Percentiles rank a stretch among this genome's conserved stretches.
Conservation (phyloP, 2,888 invertebrate genomes). For the Gisinianus flammeolus region DNA sequence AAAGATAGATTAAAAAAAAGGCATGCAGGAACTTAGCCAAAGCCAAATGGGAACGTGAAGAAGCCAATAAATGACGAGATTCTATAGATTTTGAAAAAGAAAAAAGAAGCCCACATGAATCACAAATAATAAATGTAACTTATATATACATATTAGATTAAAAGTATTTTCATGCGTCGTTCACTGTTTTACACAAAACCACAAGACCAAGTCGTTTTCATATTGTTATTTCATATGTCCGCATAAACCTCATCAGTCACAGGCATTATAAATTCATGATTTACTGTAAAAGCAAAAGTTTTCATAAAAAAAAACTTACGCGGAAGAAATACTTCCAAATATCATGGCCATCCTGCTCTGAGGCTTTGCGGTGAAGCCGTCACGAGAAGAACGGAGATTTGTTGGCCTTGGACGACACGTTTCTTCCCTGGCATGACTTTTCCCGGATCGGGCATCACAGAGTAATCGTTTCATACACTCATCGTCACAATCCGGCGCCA, state of each 20-base stretch:
- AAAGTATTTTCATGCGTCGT: too few species aligned
- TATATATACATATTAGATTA: too few species aligned
- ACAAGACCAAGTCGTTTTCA: too few species aligned
- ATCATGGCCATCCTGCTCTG: constrained; percentile 54
- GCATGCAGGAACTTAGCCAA: constrained; percentile 48
- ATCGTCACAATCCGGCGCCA: constrained; percentile 78
- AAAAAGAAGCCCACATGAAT: background rate
- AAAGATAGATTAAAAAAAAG: background rate
- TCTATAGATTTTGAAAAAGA: constrained; percentile 44
- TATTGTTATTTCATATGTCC: too few species aligned
- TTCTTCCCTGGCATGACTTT: constrained; percentile 78
- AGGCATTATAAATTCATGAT: background rate
- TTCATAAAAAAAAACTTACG: constrained; percentile 49
- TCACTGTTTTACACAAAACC: too few species aligned
- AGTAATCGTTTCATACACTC: constrained; percentile 84
- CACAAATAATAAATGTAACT: too few species aligned
- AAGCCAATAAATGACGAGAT: constrained; percentile 56
- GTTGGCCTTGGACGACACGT: constrained; percentile 54
- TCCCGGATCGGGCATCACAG: constrained; percentile 86
- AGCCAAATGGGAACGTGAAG: constrained; percentile 57
- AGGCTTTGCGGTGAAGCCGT: constrained; percentile 48
- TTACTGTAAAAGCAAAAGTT: background rate
- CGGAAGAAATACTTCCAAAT: constrained; percentile 54
- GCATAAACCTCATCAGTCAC: too few species aligned
- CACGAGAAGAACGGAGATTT: constrained; percentile 54